phyloP scores from a whole-genome alignment of 1,140 invertebrate species.

The Chironomus striatipennis region DNA sequence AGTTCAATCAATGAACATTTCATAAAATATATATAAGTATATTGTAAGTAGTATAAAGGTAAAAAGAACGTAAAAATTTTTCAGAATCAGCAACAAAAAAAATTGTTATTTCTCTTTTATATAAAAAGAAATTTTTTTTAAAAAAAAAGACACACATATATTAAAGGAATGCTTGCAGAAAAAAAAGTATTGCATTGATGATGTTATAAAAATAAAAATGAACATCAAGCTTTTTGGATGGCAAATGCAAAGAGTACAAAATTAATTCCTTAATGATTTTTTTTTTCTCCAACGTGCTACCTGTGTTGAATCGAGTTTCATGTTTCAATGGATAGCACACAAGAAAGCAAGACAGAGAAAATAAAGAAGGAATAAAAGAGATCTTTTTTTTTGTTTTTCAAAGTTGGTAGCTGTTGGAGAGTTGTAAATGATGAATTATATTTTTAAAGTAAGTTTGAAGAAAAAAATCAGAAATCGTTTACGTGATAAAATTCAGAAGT shows the following conservation, averaged over 20 bases:
- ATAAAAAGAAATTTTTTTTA: no score
- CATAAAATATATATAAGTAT: background rate
- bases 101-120: no score
- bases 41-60: background rate
- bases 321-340: background rate
- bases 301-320: slow-evolving; percentile 7
- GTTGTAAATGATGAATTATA: slow-evolving; percentile 9
- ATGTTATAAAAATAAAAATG: slow-evolving; percentile 15
- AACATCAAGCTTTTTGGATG: slow-evolving; percentile 1
- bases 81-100: no score
- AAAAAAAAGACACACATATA: no score
- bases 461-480: slow-evolving; percentile 14
- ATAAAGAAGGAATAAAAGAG: background rate
- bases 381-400: background rate
- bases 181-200: slow-evolving; percentile 7
- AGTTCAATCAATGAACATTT: background rate
- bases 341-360: background rate
- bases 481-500: slow-evolving; percentile 7
- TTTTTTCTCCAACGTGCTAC: background rate
- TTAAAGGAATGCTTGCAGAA: background rate
- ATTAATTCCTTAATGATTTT: slow-evolving; percentile 10
- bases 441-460: background rate
- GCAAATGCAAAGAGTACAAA: background rate
- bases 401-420: background rate
- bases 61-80: slow-evolving; percentile 9